Evolutionary conservation across 2,113 vertebrate genomes (phyloP).

Genomic region (Monopterus albus): DNA sequence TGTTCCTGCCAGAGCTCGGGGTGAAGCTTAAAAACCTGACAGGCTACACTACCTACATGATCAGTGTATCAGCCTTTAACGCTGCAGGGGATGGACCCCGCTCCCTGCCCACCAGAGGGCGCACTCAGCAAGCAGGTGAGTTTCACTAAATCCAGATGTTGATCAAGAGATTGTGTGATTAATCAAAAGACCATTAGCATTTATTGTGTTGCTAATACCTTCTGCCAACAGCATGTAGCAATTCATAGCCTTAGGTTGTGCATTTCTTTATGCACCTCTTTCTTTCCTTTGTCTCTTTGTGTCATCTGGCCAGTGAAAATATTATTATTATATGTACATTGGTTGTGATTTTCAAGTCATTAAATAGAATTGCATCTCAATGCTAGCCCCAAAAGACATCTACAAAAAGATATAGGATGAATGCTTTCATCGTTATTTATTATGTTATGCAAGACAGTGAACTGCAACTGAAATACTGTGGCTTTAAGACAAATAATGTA

Average conservation of each 20-base stretch:
- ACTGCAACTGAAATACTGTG: background rate
- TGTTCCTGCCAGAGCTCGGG: conserved; percentile 91
- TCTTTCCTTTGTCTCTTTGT: background rate
- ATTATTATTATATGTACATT: conserved; percentile 1
- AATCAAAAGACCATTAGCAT: background rate
- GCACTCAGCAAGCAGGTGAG: conserved; percentile 97
- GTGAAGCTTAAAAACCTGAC: conserved; percentile 97
- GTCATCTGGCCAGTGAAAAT: background rate
- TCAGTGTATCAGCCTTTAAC: conserved; percentile 94
- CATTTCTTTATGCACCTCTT: background rate
- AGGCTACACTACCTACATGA: conserved; percentile 93
- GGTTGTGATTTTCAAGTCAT: background rate
- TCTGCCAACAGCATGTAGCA: background rate
- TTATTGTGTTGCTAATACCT: background rate
- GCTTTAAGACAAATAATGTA: conserved; percentile 29
- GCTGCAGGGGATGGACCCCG: conserved; percentile 93
- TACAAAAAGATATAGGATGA: background rate
- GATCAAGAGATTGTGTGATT: background rate
- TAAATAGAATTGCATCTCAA: conserved; percentile 6
- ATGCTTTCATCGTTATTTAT: conserved; percentile 2
- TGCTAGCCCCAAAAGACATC: conserved; percentile 3
- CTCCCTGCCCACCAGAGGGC: conserved; percentile 85
- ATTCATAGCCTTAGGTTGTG: background rate
- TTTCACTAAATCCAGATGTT: conserved; percentile 34
- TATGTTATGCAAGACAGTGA: background rate